Percentiles rank a stretch among this genome's conserved stretches.
Conservation (phyloP, 92 coral and sea anemone species). For the Siderastrea siderea region DNA sequence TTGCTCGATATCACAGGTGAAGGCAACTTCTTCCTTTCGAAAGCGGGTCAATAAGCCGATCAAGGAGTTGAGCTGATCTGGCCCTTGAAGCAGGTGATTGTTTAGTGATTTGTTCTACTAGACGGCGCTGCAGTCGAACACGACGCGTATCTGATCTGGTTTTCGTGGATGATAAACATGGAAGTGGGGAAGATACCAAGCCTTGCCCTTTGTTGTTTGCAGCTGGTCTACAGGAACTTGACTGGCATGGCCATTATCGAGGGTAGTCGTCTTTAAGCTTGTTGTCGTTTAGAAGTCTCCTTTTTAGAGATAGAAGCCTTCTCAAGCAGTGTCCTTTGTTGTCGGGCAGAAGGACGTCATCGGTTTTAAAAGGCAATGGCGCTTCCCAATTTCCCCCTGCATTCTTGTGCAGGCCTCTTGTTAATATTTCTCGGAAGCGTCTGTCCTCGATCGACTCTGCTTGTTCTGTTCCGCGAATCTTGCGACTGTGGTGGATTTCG, state of each 20-base stretch:
- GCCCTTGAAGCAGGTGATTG: neutral
- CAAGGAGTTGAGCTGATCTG: no score
- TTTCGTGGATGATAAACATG: neutral
- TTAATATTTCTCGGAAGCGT: slow-evolving; percentile 2
- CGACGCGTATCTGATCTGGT: neutral
- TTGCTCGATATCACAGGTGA: no score
- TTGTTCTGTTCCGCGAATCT: no score
- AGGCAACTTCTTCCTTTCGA: no score
- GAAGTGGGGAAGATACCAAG: neutral
- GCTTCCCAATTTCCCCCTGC: slow-evolving; percentile 45
- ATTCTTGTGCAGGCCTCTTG: slow-evolving; percentile 32
- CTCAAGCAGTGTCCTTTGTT: slow-evolving; percentile 6
- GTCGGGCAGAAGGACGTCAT: slow-evolving; percentile 25
- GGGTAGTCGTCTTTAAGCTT: slow-evolving; percentile 6
- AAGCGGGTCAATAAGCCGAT: no score
- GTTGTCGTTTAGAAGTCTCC: slow-evolving; percentile 9
- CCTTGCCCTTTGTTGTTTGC: slow-evolving; percentile 13
- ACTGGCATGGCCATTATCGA: neutral
- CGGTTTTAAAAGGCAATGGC: neutral
- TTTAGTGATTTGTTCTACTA: slow-evolving; percentile 19
- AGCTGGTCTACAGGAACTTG: slow-evolving; percentile 6
- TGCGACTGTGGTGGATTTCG: no score
- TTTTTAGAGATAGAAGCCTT: slow-evolving; percentile 9
- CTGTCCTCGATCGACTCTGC: slow-evolving; percentile 67
- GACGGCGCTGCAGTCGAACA: slow-evolving; percentile 6